Percentiles rank a stretch among this genome's conserved stretches.
phyloP scores from a whole-genome alignment of 2,888 invertebrate species.

The Plagodis dolabraria region DNA sequence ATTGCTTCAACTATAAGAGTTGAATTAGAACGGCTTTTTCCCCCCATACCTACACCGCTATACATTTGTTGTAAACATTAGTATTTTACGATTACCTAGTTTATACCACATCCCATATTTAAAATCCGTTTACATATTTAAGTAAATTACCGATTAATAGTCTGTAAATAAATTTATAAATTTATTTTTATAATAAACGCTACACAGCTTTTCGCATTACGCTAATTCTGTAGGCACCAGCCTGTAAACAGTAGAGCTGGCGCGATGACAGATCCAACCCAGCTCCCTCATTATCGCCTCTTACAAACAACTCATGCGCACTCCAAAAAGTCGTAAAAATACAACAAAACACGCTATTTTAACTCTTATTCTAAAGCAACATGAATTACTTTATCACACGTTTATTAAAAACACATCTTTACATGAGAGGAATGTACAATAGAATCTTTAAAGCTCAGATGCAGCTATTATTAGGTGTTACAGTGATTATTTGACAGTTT shows the following conservation, averaged over 20 bases:
- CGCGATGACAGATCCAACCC: conserved; percentile 72
- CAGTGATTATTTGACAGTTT: conserved; percentile 83
- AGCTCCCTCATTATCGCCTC: conserved; percentile 74
- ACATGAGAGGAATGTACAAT: conserved; percentile 64
- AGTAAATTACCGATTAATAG: conserved; percentile 45
- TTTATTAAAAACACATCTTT: conserved; percentile 46
- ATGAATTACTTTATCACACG: conserved; percentile 35
- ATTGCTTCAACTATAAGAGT: no score
- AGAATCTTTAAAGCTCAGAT: conserved; percentile 75
- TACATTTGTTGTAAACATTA: no score
- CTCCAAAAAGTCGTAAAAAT: conserved; percentile 71
- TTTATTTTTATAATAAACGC: conserved; percentile 57
- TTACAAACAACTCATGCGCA: conserved; percentile 65
- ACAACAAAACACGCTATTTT: conserved; percentile 41
- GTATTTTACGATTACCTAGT: neutral
- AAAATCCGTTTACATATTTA: conserved; percentile 37
- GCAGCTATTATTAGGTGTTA: conserved; percentile 83
- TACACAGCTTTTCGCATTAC: conserved; percentile 58
- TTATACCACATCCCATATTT: conserved; percentile 31
- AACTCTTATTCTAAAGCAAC: conserved; percentile 38
- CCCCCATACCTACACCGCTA: no score
- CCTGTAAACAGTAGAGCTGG: conserved; percentile 67
- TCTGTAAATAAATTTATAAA: conserved; percentile 48
- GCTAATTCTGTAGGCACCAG: conserved; percentile 59
- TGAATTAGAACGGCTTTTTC: no score